phyloP scores from a whole-genome alignment of 1,140 invertebrate species.

The Aphis gossypii region DNA sequence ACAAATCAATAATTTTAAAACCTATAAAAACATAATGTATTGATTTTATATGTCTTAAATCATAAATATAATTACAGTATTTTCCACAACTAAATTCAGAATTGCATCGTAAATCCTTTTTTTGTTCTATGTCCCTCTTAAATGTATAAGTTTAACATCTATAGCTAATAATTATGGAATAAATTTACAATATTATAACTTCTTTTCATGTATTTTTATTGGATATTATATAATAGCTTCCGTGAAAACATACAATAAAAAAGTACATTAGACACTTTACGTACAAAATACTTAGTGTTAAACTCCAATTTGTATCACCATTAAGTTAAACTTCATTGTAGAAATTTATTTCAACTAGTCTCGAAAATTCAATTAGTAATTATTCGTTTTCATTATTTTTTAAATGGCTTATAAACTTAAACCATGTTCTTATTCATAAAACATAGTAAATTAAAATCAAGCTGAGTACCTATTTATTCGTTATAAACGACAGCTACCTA shows the following conservation, averaged over 20 bases:
- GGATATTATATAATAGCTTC: not conserved
- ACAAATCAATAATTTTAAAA: not conserved
- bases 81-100: not conserved
- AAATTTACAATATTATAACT: not conserved
- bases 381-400: not conserved
- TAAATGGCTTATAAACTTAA: not conserved
- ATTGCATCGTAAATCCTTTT: not conserved
- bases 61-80: not conserved
- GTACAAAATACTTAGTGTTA: not conserved
- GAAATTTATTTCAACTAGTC: not conserved
- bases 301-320: not conserved
- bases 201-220: not conserved
- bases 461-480: not conserved
- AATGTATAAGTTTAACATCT: not conserved
- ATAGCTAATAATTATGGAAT: not conserved
- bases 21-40: not conserved
- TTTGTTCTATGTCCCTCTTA: not conserved
- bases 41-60: not conserved
- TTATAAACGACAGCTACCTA: not conserved
- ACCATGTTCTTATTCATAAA: not conserved
- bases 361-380: not conserved
- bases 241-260: not conserved
- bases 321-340: not conserved
- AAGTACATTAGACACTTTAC: not conserved
- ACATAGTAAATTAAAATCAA: not conserved